Evolutionary conservation across 2,113 vertebrate genomes (phyloP), one percentile per base, ranked within the genome.

Genomic region (Nematolebias whitei): DNA sequence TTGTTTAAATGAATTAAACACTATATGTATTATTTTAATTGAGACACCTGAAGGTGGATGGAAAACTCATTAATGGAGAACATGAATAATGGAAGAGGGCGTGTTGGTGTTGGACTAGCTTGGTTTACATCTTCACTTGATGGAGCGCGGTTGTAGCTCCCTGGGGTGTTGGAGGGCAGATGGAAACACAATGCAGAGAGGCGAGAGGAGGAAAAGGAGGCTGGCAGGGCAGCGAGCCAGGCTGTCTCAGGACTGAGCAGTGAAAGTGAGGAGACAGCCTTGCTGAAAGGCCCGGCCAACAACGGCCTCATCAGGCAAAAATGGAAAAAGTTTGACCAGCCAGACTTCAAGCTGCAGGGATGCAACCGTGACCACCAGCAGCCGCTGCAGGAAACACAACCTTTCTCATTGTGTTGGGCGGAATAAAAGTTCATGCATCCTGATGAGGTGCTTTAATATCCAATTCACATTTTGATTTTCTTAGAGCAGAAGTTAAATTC

Each of bases 31-130:
- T 53, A 40, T 68, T 83, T 87, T 87, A 85, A 88, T 88, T 87
- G 85, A 51, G 52, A 82, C 79, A 67, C 80, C 84, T 71, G 77
- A 70, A 88, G 87, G 81, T 86, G 83, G 78, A 91, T 87, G 92
- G 91, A 91, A 92, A 93, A 91, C 85, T 92, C 90, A 92, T 92
- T 92, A 92, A 90, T 80, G 77, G 29, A 22, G 61, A 26, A 54
- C 79, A 89, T 93, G 82, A 89, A 93, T 93, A 91, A 92, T 93
- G 84, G 40, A 91, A 74, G 77, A 90, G 84, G 78, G 77, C 43
- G 64, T 76, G 85, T 78, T 79, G 77, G 80, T 83, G 76, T 84
- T 80, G 81, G 61, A 85, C 78, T 71, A 87, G 89, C 83, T 92
- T 81, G 62, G 87, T 85, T 92, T 93, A 90, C 91, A 90, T 87